These are phyloP conservation scores for Epicampocera succincta DNA, from an alignment of 2,888 invertebrate species.

Conservation along the genomic window DNA sequence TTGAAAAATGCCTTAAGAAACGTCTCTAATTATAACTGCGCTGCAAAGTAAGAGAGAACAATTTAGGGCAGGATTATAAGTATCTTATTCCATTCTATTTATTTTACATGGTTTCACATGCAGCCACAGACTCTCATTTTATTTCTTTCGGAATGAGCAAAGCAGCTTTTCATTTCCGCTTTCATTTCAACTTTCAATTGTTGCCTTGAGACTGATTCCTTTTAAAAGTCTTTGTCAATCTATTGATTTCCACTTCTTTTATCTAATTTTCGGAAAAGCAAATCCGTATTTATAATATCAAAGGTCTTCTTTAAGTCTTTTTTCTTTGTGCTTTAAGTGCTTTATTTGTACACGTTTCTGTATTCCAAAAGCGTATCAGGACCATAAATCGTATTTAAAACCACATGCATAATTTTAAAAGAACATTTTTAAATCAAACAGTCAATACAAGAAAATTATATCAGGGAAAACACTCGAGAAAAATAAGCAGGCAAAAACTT, in stretches of 20 bases:
- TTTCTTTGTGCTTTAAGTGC: background rate
- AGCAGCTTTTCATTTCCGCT: conserved; percentile 43
- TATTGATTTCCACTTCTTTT: conserved; percentile 38
- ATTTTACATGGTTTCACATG: conserved; percentile 3
- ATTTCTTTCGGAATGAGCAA: conserved; percentile 25
- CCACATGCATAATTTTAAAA: conserved; percentile 59
- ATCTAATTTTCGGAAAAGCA: conserved; percentile 31
- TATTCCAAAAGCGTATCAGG: conserved; percentile 48
- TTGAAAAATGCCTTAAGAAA: too few relatives aligned
- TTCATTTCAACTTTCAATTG: conserved; percentile 1
- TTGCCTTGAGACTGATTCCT: conserved; percentile 1
- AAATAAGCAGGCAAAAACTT: background rate
- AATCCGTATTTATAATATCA: conserved; percentile 32
- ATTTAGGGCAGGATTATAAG: background rate
- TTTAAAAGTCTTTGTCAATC: conserved; percentile 16
- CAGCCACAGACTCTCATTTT: conserved; percentile 2
- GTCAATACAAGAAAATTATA: conserved; percentile 40
- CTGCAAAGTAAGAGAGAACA: background rate
- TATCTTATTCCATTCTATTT: background rate
- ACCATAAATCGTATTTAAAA: conserved; percentile 67
- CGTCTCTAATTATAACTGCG: too few relatives aligned
- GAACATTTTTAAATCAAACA: conserved; percentile 57
- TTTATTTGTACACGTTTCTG: conserved; percentile 21
- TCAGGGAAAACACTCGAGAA: conserved; percentile 1
- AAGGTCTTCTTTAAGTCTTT: conserved; percentile 20